Base-by-base conservation (phyloP, 2,797 vertebrate species). In the Danionella dracula region DNA sequence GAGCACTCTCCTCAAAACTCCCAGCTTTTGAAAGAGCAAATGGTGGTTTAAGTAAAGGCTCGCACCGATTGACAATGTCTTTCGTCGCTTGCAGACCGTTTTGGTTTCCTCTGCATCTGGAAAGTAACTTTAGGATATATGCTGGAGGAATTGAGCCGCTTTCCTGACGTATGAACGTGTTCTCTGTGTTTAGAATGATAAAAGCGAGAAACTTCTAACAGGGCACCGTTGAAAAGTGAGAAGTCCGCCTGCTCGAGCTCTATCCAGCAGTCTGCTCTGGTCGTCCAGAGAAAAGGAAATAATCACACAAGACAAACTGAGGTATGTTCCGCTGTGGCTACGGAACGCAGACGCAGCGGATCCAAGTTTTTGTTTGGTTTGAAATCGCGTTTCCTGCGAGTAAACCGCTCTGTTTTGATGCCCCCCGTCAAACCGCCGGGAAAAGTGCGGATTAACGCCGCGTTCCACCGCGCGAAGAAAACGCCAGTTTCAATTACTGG, bases 301-400 rank as follows among this genome's bases (percentile, higher is more conserved):
- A 66, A 76, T 68, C 77, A 44, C 67, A 45, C 40, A 13, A 55
- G 17, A 58, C n/a, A n/a, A 38, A 53, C 34, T 16, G 75, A 49
- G 60, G 44, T 67, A 58, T 55, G 56, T 65, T 63, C 70, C 70
- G 64, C 23, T 32, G 54, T 38, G 57, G 50, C 17, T 48, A 21
- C 70, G 31, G 53, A 42, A 42, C 67, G 31, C 29, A 63, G 31
- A 54, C 45, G 51, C 68, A 77, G 64, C 69, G 68, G 75, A 74
- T 74, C 78, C 77, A 53, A 69, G 68, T 59, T 49, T n/a, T 71
- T 66, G 46, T 54, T 59, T 67, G 53, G 46, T 68, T 54, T 72
- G n/a, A 37, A 34, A 35, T 68, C 45, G 44, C 68, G 58, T 65
- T 66, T 27, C 13, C 21, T 57, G 50, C 38, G 46, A 44, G 38